Evolutionary conservation across 2,113 vertebrate genomes (phyloP), one percentile per base, ranked within the genome.

Genomic region (Nycticorax nycticorax): DNA sequence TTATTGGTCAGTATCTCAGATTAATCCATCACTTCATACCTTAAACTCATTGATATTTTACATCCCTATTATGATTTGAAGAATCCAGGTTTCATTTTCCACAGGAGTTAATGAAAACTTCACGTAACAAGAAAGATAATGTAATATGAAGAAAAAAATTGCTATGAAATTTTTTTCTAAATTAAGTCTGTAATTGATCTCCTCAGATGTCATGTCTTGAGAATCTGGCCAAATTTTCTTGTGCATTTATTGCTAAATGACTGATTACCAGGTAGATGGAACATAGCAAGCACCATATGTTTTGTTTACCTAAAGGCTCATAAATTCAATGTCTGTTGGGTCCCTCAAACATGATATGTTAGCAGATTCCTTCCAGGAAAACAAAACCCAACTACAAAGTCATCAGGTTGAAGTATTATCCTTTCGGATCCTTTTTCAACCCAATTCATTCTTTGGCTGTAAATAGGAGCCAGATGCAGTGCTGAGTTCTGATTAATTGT

Each of bases 291-390:
- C 56, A 28, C 96, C 93, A 96, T 93, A 96, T 94, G 96, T 69
- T 97, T 92, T 93, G 10, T 84, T 96, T 92, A 77, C 96, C 88
- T 92, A 82, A 89, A 92, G 77, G 53, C 91, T 95, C 76, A 88
- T 96, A 92, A 92, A 85, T 96, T 92, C 85, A 26, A 8, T 55
- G 81, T 85, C 95, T 93, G 62, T 39, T 92, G 78, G 94, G 89
- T 76, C 78, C 91, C 95, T 95, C 89, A 39, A 57, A 95, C 89
- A 93, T 74, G 92, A 74, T 89, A 39, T 64, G 96, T 52, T 95
- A 96, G 89, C 93, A 41, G 88, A 87, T 93, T 93, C 91, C 87
- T 97, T 96, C 88, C 92, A 96, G 94, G 88, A 90, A 96, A 94
- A 92, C 93, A 97, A 93, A 96, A 87, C 95, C 62, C 76, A 68